Evolutionary conservation across 1,140 invertebrate species (phyloP), one percentile per base, ranked within the genome.

Genomic region (Orchesella cincta): DNA sequence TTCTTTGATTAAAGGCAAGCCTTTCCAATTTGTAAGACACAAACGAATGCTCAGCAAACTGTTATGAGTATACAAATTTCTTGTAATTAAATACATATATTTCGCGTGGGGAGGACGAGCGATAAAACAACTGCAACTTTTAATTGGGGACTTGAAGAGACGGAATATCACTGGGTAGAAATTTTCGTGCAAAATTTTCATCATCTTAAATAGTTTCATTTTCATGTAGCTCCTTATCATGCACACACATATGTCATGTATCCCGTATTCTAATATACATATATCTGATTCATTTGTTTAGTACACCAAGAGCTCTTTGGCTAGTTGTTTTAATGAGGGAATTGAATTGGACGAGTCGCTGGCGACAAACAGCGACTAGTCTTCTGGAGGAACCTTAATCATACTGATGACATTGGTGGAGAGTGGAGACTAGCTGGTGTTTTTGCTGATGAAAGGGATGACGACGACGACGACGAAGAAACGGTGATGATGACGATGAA

Each of bases 371-470:
- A n/a, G 23, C 54, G 54, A 57, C 54, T n/a, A 57, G 54, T 23
- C 12, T 57, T 26, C 12, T 18, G 54, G 39, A 57, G 54, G 8
- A 18, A 57, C 14, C 23, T 16, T 26, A 57, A 57, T 57, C 54
- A 57, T 57, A 14, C 23, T 57, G 54, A 57, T 57, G 54, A 57
- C 54, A 57, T 5, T 18, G 54, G 23, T 5, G 54, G 12, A 18
- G n/a, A 5, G 12, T 26, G 23, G 54, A 23, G 8, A 57, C 33
- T 26, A 33, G 2, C 29, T 16, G 31, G 29, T n/a, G 26, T n/a
- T 33, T 31, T 12, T 33, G 62, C 29, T 67, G 62, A 67, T 67
- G 62, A 67, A 67, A 67, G 14, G 62, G 62, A 67, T 31, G 62
- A 67, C 8, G 31, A 29, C 5, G n/a, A 16, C 29, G 62, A 67